Evolutionary conservation across 2,113 vertebrate genomes (phyloP), one percentile per base, ranked within the genome.

Genomic region (Furnarius figulus): DNA sequence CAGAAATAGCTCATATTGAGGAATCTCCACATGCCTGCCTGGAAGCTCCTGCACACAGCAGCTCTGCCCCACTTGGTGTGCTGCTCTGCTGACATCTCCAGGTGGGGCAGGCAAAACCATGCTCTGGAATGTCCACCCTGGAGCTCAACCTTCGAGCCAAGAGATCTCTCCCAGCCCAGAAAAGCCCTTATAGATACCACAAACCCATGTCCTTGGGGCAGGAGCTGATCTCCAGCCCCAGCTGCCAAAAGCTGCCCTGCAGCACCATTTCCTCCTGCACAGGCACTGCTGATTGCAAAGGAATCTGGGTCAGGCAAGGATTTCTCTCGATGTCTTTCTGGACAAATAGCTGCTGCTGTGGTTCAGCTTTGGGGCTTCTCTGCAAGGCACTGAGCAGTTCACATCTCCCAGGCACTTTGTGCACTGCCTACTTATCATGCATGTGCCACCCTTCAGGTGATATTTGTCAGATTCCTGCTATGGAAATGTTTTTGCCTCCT

Each of bases 401-500:
- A 8, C 63, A 20, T 78, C 87, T 77, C 89, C 63, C 59, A 74
- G 81, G 8, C 39, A 20, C 61, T 46, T 73, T 66, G 27, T 82
- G 79, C 82, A 82, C 49, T 81, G 85, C 80, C 85, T 90, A 10
- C 61, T 94, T 84, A 30, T 8, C 76, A 95, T 65, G 66, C 92
- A 30, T 72, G 76, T 83, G 85, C 91, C 81, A 95, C 85, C 85
- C 89, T 91, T 71, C 94, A 96, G 92, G 86, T 93, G 91, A 84
- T 79, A 76, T 68, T 76, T 92, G 79, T 83, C 80, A 95, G 74
- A 72, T 80, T 94, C 94, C 91, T 73, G 35, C 89, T 85, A 72
- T 93, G 91, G 90, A 68, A 89, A 96, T 80, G 81, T 90, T 95
- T 95, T 87, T 96, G 62, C 82, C 94, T 97, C 75, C 88, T 95